Base-by-base conservation (phyloP, 2,113 vertebrate genomes). In the Scomber colias region DNA sequence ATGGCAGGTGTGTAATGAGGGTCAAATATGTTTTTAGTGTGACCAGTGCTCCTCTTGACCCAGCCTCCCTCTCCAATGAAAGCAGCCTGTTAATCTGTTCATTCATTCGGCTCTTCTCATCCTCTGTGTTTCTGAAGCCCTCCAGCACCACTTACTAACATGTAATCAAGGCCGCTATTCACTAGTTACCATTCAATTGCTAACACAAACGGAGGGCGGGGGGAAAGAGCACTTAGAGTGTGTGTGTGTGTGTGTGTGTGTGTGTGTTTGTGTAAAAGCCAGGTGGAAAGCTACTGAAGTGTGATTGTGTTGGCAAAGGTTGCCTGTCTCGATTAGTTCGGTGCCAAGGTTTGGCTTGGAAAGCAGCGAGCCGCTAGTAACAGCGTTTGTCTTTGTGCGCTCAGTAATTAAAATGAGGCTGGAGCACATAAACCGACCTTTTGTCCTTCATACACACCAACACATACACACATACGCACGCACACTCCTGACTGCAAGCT, bases 361-460 rank as follows among this genome's bases (percentile, higher is more conserved):
- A 67, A 56, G 50, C 71, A 66, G 7, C 64, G 66, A 56, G 66
- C 21, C 21, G 24, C 40, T 46, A 61, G 48, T 19, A 70, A 40
- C 60, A 27, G 50, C 11, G 31, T 89, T 77, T 77, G 77, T 81
- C 66, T 56, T 17, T 53, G 27, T 75, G 67, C 35, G 35, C 50
- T 66, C 50, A 21, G 68, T 78, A 55, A 78, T 78, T 78, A 78
- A 85, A 78, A 80, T 51, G 31, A 77, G 51, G 16, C 75, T 71
- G 60, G 19, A 74, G 70, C 61, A 53, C 56, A 55, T 40, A 10
- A 50, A 67, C 12, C 13, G 3, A 57, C 45, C 50, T 40, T 40
- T 71, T 55, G 30, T 69, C 57, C 59, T 56, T 44, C 9, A 46
- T 16, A 30, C 59, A 51, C 17, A 21, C n/a, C 51, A 11, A 16